Percentiles rank a stretch among this genome's conserved stretches.
Evolutionary conservation across 2,888 invertebrate genomes (phyloP).

Genomic region (Serrognathus titanus): DNA sequence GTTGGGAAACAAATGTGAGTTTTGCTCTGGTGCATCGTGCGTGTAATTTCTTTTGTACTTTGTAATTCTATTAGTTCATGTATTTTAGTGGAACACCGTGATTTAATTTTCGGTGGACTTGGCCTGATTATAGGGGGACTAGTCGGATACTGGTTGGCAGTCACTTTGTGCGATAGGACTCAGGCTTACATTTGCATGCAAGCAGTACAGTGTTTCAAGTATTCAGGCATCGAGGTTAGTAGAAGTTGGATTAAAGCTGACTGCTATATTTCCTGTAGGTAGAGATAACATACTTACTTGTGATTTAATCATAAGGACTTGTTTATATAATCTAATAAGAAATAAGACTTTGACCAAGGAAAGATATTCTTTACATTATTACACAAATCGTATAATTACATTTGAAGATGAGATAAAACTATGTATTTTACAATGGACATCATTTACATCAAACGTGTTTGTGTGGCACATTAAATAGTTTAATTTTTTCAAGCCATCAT

Average conservation of each 20-base stretch:
- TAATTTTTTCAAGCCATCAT: too few relatives aligned
- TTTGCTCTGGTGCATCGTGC: neutral
- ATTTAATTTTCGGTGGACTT: conserved; percentile 47
- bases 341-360: too few relatives aligned
- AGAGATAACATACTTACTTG: too few relatives aligned
- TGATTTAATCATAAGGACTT: too few relatives aligned
- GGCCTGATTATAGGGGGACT: conserved; percentile 48
- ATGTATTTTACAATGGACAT: neutral
- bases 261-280: conserved; percentile 38
- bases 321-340: too few relatives aligned
- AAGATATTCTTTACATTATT: too few relatives aligned
- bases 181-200: conserved; percentile 48
- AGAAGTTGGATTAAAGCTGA: conserved; percentile 25
- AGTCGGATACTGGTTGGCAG: conserved; percentile 47
- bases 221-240: conserved; percentile 50
- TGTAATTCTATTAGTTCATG: neutral
- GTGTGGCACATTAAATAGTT: too few relatives aligned
- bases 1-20: conserved; percentile 39
- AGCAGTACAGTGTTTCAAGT: conserved; percentile 50
- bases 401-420: neutral
- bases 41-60: neutral
- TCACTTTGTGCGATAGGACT: conserved; percentile 37
- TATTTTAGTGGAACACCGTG: conserved; percentile 47
- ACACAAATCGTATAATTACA: too few relatives aligned
- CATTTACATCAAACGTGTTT: neutral